Conservation (phyloP, 2,888 invertebrate genomes). For the Temnothorax ravouxi region DNA sequence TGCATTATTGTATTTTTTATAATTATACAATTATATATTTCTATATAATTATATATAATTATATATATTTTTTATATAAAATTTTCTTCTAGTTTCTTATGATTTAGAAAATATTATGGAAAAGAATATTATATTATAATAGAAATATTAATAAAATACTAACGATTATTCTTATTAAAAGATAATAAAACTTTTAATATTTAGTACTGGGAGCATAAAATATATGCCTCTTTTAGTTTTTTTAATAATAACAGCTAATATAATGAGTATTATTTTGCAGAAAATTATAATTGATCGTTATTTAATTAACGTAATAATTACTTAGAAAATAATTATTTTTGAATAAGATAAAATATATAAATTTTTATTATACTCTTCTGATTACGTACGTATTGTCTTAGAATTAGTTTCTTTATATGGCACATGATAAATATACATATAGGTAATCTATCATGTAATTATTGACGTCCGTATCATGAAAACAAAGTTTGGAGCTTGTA, state of each 20-base stretch:
- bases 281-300: background rate
- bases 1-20: background rate
- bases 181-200: background rate
- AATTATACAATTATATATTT: background rate
- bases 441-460: background rate
- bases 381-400: background rate
- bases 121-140: conserved; percentile 4
- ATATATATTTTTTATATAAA: background rate
- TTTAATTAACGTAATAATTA: background rate
- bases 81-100: background rate
- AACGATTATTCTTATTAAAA: background rate
- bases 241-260: background rate
- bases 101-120: background rate
- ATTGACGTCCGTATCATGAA: background rate
- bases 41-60: no score
- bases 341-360: background rate
- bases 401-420: background rate
- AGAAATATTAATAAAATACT: background rate
- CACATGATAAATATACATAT: background rate
- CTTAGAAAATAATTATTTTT: background rate
- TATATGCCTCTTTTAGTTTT: background rate
- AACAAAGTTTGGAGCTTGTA: background rate
- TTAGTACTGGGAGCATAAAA: background rate
- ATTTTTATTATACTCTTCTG: background rate
- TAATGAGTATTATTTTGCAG: background rate